Percentiles rank a stretch among this genome's conserved stretches.
Evolutionary conservation across 2,797 vertebrate species (phyloP).

Genomic region (Mormyrops attenuatus): DNA sequence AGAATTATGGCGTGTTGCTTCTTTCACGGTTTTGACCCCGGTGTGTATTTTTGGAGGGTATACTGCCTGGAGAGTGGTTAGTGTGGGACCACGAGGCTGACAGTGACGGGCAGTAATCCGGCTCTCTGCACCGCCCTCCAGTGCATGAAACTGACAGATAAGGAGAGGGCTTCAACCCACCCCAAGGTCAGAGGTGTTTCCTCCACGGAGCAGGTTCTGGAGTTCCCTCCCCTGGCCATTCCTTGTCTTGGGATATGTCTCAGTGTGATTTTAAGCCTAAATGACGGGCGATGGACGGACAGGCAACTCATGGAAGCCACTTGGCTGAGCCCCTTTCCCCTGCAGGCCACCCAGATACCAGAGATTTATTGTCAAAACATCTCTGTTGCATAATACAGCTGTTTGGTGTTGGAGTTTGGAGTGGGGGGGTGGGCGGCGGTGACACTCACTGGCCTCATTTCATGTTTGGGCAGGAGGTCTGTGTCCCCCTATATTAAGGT

Average conservation of each 20-base stretch:
- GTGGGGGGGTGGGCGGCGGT: neutral
- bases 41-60: neutral
- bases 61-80: neutral
- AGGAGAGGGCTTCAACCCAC: neutral
- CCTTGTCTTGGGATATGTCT: neutral
- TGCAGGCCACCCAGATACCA: neutral
- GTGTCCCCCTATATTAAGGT: neutral
- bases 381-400: neutral
- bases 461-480: neutral
- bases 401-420: neutral
- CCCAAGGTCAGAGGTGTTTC: neutral
- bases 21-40: neutral
- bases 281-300: neutral
- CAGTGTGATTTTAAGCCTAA: neutral
- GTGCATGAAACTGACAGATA: neutral
- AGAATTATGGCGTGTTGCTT: neutral
- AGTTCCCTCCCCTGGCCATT: neutral
- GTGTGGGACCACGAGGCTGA: neutral
- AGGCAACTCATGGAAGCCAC: neutral
- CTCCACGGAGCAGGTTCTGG: neutral
- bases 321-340: neutral
- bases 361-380: neutral
- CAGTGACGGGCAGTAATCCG: neutral
- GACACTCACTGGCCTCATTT: neutral
- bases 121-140: neutral